Conservation (phyloP, 2,888 invertebrate species). For the Achlya flavicornis region DNA sequence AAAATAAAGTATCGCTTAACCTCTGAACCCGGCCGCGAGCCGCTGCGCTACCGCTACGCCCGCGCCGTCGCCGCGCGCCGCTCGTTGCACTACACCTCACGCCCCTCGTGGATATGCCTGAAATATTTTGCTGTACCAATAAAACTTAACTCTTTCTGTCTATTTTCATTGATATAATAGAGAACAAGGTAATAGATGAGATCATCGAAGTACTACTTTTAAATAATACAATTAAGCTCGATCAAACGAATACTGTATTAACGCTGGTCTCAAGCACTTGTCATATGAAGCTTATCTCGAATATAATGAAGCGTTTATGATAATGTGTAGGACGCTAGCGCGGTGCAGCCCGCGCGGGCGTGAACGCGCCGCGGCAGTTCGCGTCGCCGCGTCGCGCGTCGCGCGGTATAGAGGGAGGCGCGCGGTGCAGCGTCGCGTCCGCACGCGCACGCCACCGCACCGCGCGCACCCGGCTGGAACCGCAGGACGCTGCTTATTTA, state of each 20-base stretch:
- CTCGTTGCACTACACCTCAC: not conserved
- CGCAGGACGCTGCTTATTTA: slow-evolving; percentile 80
- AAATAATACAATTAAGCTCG: no score
- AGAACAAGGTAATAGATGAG: not conserved
- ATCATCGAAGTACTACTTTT: no score
- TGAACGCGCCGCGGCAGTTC: slow-evolving; percentile 35
- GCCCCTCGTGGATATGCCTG: no score
- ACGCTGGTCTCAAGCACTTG: not conserved
- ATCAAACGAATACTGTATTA: not conserved
- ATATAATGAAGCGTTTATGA: slow-evolving; percentile 52
- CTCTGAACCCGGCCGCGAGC: slow-evolving; percentile 47
- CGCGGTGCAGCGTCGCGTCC: slow-evolving; percentile 20
- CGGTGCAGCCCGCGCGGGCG: slow-evolving; percentile 27
- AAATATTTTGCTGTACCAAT: not conserved
- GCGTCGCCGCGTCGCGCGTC: not conserved
- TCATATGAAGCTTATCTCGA: not conserved
- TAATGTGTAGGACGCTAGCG: slow-evolving; percentile 19
- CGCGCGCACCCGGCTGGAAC: slow-evolving; percentile 67
- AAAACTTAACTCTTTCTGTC: not conserved
- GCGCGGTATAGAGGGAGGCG: not conserved
- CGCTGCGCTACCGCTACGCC: not conserved
- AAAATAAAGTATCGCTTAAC: slow-evolving; percentile 85
- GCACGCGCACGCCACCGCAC: slow-evolving; percentile 25
- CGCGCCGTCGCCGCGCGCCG: not conserved
- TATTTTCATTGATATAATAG: not conserved